These are phyloP conservation scores for Neodiprion fabricii DNA, from an alignment of 1,140 invertebrate genomes.

Conservation along the genomic window DNA sequence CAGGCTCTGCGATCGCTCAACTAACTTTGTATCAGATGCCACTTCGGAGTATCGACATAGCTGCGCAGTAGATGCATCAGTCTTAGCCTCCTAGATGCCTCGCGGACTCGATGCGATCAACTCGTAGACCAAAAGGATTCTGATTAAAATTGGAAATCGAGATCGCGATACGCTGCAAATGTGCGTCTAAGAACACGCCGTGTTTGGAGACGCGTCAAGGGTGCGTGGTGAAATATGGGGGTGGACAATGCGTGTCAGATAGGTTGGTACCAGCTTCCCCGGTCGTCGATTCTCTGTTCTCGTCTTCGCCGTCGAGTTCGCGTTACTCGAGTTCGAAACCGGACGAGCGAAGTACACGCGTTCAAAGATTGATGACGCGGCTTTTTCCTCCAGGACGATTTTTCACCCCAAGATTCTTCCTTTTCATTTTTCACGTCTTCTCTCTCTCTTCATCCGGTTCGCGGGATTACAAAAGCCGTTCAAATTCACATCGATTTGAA, in stretches of 20 bases:
- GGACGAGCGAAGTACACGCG: background rate
- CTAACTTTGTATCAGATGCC: constrained; percentile 59
- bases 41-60: constrained; percentile 56
- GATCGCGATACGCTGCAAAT: no score
- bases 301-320: background rate
- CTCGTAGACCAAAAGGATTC: background rate
- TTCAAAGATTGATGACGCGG: constrained; percentile 1
- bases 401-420: background rate
- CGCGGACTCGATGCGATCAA: background rate
- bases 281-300: background rate
- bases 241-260: constrained; percentile 39
- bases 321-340: background rate
- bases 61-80: constrained; percentile 25
- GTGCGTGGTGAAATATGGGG: constrained; percentile 39
- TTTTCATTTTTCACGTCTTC: background rate
- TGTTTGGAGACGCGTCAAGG: constrained; percentile 19
- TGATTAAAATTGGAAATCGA: no score
- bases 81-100: background rate
- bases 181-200: no score
- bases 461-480: constrained; percentile 1
- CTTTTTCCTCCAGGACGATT: background rate
- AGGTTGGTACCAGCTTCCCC: constrained; percentile 21
- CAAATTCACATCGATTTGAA: constrained; percentile 20
- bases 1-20: constrained; percentile 46
- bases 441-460: background rate